Evolutionary conservation across 1,140 invertebrate genomes (phyloP).

Genomic region (Mycetomoellerius zeteki): DNA sequence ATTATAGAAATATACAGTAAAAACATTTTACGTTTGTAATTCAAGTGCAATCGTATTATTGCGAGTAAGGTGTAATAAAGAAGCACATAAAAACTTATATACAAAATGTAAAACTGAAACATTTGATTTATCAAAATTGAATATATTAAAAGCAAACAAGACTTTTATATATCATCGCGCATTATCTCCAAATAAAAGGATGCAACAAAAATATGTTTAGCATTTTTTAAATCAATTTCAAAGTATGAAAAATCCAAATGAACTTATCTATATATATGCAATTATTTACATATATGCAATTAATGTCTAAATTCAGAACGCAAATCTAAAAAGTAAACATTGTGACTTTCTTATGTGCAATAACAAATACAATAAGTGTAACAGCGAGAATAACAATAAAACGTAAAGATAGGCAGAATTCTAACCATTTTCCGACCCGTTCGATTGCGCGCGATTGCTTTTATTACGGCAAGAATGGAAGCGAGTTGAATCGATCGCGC

Average conservation of each 20-base stretch:
- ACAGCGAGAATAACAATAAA: slow-evolving; percentile 23
- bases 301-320: neutral
- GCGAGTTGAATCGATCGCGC: slow-evolving; percentile 42
- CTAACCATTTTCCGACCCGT: slow-evolving; percentile 5
- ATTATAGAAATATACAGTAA: slow-evolving; percentile 10
- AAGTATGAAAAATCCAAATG: neutral
- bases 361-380: neutral
- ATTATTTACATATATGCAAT: too few relatives aligned
- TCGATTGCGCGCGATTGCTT: slow-evolving; percentile 33
- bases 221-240: neutral
- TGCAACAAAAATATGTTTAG: neutral
- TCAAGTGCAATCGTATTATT: neutral
- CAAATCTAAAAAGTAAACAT: neutral
- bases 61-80: neutral
- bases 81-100: neutral
- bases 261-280: neutral
- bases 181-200: neutral
- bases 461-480: slow-evolving; percentile 25
- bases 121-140: slow-evolving; percentile 10
- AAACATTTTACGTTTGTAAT: slow-evolving; percentile 9
- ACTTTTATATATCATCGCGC: neutral
- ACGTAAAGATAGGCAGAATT: neutral
- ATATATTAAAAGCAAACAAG: neutral
- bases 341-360: neutral
- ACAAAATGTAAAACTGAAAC: neutral